These are phyloP conservation scores for Apostichopus parvimensis DNA, from an alignment of 35 echinoderm and acorn worm genomes.

Conservation along the genomic window DNA sequence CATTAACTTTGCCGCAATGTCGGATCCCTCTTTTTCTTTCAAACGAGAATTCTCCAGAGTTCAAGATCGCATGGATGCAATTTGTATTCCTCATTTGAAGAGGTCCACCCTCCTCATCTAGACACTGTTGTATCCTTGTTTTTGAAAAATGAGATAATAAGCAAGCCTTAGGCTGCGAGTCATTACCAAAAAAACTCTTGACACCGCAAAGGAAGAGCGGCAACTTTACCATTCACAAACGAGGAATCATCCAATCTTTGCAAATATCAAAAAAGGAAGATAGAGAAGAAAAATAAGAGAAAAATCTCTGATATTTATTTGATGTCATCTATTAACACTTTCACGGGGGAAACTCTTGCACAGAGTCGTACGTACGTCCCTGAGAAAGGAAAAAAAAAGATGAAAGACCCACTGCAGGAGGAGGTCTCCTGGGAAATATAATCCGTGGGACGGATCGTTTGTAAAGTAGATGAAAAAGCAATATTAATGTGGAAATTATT, in stretches of 20 bases:
- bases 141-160: slow-evolving; percentile 11
- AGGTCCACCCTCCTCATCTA: slow-evolving; percentile 15
- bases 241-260: slow-evolving; percentile 38
- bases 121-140: background rate
- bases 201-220: slow-evolving; percentile 25
- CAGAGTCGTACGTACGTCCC: background rate
- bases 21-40: background rate
- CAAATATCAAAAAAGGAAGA: background rate
- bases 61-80: slow-evolving; percentile 27
- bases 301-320: slow-evolving; percentile 12
- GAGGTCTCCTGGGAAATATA: slow-evolving; percentile 36
- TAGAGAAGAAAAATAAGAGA: background rate
- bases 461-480: slow-evolving; percentile 40
- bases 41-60: slow-evolving; percentile 35
- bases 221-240: slow-evolving; percentile 40
- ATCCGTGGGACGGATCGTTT: slow-evolving; percentile 22
- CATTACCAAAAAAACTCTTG: slow-evolving; percentile 15
- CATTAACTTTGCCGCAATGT: background rate
- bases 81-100: slow-evolving; percentile 30
- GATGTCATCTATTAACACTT: slow-evolving; percentile 37
- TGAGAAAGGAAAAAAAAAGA: slow-evolving; percentile 22
- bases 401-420: background rate
- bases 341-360: background rate
- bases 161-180: slow-evolving; percentile 14
- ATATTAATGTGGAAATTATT: slow-evolving; percentile 52